Percentiles rank a stretch among this genome's conserved stretches.
phyloP scores from a whole-genome alignment of 1,140 invertebrate species.

The honey bee (Apis mellifera) region DNA sequence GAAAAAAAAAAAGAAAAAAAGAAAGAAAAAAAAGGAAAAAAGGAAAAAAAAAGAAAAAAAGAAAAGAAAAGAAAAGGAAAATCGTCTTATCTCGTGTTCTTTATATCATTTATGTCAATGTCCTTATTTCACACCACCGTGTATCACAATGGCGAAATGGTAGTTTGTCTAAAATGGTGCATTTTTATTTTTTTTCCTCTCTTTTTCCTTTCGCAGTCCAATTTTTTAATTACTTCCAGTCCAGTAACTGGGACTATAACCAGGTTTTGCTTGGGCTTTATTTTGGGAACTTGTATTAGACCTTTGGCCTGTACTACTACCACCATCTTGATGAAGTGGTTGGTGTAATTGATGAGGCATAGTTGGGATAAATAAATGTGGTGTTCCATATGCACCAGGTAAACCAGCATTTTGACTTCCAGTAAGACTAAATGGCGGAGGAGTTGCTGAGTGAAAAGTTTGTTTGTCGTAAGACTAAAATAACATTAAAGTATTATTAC shows the following conservation, averaged over 20 bases:
- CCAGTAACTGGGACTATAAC: constrained; percentile 85
- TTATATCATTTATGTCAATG: constrained; percentile 56
- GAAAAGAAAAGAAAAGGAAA: background rate
- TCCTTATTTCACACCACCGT: constrained; percentile 55
- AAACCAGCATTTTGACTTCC: constrained; percentile 88
- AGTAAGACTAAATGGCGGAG: constrained; percentile 89
- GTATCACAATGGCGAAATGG: constrained; percentile 51
- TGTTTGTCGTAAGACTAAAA: constrained; percentile 92
- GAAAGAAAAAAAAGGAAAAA: background rate
- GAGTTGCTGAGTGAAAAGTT: constrained; percentile 91
- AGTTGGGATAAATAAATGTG: constrained; percentile 88
- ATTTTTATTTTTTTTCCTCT: background rate
- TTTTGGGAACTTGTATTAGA: constrained; percentile 86
- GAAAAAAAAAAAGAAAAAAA: background rate
- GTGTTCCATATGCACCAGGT: constrained; percentile 84
- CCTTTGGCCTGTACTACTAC: constrained; percentile 85
- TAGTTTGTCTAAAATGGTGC: constrained; percentile 51
- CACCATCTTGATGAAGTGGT: constrained; percentile 88
- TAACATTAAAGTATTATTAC: constrained; percentile 32
- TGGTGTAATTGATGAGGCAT: constrained; percentile 89
- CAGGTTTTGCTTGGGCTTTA: constrained; percentile 86
- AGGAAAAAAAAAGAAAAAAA: constrained; percentile 1
- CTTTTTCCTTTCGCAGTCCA: constrained; percentile 15
- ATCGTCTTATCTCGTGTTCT: constrained; percentile 38
- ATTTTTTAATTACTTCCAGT: constrained; percentile 82